These are phyloP conservation scores for Eumaeus atala DNA, from an alignment of 1,140 invertebrate genomes.

Conservation along the genomic window DNA sequence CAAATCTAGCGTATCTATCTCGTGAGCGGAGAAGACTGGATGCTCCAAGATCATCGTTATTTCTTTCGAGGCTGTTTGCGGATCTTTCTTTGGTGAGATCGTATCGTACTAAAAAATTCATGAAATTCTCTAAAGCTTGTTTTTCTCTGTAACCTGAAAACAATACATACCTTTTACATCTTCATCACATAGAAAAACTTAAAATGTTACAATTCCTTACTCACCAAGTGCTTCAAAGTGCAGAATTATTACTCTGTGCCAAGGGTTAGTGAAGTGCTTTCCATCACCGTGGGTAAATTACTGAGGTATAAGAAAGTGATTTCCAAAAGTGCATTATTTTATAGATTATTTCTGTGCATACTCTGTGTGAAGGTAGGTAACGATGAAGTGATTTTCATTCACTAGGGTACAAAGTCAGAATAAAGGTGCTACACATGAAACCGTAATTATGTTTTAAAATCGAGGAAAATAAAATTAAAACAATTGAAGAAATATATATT, in stretches of 20 bases:
- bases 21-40: not conserved
- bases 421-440: not conserved
- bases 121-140: constrained; percentile 48
- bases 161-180: constrained; percentile 17
- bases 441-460: not conserved
- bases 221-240: not conserved
- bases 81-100: constrained; percentile 19
- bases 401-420: not conserved
- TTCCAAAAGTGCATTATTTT: constrained; percentile 44
- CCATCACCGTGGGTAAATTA: constrained; percentile 20
- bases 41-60: too few relatives aligned
- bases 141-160: constrained; percentile 52
- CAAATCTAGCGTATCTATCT: constrained; percentile 43
- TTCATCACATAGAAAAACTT: not conserved
- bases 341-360: constrained; percentile 7
- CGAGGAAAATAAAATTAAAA: not conserved
- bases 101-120: constrained; percentile 46
- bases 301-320: constrained; percentile 10
- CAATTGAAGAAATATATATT: not conserved
- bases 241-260: constrained; percentile 5
- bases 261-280: constrained; percentile 35
- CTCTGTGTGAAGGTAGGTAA: not conserved
- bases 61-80: constrained; percentile 22
- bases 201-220: not conserved
- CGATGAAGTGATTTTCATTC: not conserved